These are phyloP conservation scores for Conopomorpha cramerella DNA, from an alignment of 1,140 invertebrate species.

Conservation along the genomic window DNA sequence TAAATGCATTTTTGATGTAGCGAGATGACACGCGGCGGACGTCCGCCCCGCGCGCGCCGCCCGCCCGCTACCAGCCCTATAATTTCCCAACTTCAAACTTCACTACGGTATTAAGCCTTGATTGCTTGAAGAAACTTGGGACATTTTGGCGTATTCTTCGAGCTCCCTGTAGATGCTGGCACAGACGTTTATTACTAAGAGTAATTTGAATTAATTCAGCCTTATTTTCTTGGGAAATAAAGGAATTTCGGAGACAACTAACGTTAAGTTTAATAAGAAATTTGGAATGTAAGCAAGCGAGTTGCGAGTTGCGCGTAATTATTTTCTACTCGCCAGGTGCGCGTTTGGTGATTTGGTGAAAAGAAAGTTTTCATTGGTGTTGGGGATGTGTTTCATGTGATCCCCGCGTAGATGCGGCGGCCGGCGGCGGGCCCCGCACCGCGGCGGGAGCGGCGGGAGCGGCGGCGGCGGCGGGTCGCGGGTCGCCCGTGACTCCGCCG, in stretches of 20 bases:
- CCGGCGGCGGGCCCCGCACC: neutral
- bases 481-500: conserved; percentile 15
- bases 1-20: conserved; percentile 62
- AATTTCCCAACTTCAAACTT: conserved; percentile 58
- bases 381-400: conserved; percentile 38
- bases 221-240: conserved; percentile 12
- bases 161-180: conserved; percentile 47
- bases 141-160: conserved; percentile 59
- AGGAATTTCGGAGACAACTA: conserved; percentile 1
- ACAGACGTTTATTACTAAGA: conserved; percentile 45
- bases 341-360: no score
- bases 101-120: conserved; percentile 58
- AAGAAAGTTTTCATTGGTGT: no score
- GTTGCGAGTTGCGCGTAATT: no score
- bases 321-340: conserved; percentile 2
- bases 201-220: conserved; percentile 45
- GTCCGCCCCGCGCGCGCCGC: conserved; percentile 20
- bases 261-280: no score
- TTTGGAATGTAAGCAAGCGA: no score
- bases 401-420: no score
- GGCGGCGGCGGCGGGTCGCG: conserved; percentile 13
- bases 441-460: neutral
- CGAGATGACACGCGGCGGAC: conserved; percentile 58
- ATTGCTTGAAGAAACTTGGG: conserved; percentile 59
- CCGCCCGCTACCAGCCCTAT: conserved; percentile 31